These are phyloP conservation scores for Laspeyria flexula DNA, from an alignment of 2,888 invertebrate species.

Conservation along the genomic window DNA sequence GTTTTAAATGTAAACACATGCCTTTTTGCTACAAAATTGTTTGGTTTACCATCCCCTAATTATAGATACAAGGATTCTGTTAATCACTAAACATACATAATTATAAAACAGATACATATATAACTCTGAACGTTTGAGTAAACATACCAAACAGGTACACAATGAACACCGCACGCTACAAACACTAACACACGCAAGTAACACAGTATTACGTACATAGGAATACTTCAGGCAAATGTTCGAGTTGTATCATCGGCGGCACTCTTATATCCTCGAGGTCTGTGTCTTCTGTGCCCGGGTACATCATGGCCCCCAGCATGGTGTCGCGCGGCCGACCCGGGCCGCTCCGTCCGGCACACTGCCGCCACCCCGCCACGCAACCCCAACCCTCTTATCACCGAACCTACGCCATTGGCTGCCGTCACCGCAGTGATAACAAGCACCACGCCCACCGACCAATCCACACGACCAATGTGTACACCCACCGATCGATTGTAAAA, in stretches of 20 bases:
- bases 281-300: conserved; percentile 71
- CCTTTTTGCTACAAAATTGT: no score
- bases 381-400: conserved; percentile 81
- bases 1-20: no score
- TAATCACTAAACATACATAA: neutral
- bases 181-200: conserved; percentile 46
- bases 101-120: neutral
- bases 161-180: conserved; percentile 35
- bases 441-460: conserved; percentile 82
- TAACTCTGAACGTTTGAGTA: neutral
- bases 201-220: conserved; percentile 87
- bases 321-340: conserved; percentile 64
- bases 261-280: conserved; percentile 87
- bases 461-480: conserved; percentile 61
- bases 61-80: neutral
- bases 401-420: conserved; percentile 69
- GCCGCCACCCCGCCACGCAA: conserved; percentile 72
- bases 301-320: conserved; percentile 85
- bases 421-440: conserved; percentile 70
- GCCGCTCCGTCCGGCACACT: conserved; percentile 72
- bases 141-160: conserved; percentile 22
- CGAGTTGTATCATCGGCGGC: conserved; percentile 90
- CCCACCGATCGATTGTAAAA: conserved; percentile 79
- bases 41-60: no score
- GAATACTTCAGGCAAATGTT: conserved; percentile 90